Conservation (phyloP, 2,113 vertebrate species). For the Apodemus speciosus region DNA sequence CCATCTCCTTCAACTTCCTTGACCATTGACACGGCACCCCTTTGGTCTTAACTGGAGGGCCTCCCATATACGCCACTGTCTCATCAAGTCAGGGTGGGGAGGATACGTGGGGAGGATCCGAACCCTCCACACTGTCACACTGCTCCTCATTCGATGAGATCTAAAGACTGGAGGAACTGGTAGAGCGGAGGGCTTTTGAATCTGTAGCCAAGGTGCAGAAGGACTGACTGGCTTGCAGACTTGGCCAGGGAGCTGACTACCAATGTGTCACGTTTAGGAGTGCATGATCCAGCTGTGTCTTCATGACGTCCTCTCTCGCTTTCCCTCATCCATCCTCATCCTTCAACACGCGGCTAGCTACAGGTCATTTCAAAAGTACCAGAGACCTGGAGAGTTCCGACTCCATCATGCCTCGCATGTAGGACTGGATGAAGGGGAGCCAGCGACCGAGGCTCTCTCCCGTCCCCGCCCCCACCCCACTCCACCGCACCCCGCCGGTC, state of each 20-base stretch:
- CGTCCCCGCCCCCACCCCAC: fast-evolving
- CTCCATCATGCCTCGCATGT: neutral
- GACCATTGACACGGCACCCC: neutral
- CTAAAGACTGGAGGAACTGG: neutral
- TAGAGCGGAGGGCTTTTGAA: neutral
- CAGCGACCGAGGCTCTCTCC: too few relatives aligned
- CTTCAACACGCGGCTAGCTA: neutral
- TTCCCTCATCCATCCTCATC: neutral
- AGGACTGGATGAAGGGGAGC: neutral
- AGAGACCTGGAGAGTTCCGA: neutral
- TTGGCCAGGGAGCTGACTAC: neutral
- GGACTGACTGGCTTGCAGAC: neutral
- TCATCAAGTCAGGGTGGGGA: neutral
- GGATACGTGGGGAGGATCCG: too few relatives aligned
- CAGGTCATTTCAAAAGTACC: neutral
- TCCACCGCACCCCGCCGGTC: too few relatives aligned
- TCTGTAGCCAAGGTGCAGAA: neutral
- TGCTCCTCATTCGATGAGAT: neutral
- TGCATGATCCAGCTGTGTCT: neutral
- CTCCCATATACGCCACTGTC: too few relatives aligned
- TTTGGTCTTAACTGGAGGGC: neutral
- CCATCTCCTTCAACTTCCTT: neutral
- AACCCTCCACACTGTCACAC: neutral
- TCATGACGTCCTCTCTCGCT: neutral
- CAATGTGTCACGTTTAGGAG: neutral